Conservation (phyloP, 2,888 invertebrate genomes). For the Rhimphoctona megacephalus region DNA sequence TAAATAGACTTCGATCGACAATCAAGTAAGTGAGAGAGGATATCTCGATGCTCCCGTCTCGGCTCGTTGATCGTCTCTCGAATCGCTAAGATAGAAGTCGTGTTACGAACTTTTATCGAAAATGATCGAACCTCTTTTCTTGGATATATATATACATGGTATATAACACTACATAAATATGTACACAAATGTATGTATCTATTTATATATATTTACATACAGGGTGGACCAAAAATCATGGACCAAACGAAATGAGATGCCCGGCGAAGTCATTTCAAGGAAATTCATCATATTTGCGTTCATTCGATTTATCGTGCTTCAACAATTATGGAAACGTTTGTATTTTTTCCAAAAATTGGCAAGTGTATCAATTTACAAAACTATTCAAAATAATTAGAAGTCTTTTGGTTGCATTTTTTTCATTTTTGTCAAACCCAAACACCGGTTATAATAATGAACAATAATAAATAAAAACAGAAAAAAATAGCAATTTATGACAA, state of each 20-base stretch:
- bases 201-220: neutral
- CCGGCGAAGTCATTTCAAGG: neutral
- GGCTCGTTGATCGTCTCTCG: constrained; percentile 62
- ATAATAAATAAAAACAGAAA: no score
- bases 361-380: neutral
- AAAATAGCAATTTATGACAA: no score
- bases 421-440: neutral
- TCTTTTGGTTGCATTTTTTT: neutral
- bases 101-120: constrained; percentile 62
- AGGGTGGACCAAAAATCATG: neutral
- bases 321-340: neutral
- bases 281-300: neutral
- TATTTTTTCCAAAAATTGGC: no score
- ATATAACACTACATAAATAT: constrained; percentile 14
- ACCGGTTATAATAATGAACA: no score
- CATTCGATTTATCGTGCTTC: neutral
- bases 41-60: constrained; percentile 60
- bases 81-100: constrained; percentile 66
- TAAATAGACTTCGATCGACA: constrained; percentile 60
- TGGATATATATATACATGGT: constrained; percentile 13
- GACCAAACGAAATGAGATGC: neutral
- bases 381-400: neutral
- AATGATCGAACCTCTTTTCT: constrained; percentile 59
- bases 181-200: neutral
- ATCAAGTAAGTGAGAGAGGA: constrained; percentile 53